A percentile compares a stretch with the other conserved stretches of the same genome.
Conservation (phyloP, 2,113 vertebrate genomes). For the Prionailurus viverrinus region DNA sequence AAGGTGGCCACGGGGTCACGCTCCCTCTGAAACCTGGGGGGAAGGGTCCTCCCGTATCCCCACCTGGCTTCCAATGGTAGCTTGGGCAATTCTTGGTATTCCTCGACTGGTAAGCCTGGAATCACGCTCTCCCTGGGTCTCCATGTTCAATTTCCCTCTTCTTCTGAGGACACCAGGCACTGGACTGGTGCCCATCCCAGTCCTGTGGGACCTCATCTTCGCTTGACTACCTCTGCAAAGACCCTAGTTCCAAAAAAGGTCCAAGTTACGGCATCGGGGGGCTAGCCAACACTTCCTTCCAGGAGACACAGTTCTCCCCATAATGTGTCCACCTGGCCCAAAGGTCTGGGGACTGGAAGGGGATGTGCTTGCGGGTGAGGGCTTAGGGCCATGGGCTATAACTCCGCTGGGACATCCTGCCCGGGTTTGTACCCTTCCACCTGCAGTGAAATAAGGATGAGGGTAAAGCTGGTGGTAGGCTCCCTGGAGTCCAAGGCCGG, state of each 20-base stretch:
- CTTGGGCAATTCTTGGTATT: fast-evolving
- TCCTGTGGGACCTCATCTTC: background rate
- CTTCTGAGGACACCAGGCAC: background rate
- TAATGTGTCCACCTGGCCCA: background rate
- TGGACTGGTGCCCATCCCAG: no score
- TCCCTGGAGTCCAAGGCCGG: no score
- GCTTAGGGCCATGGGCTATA: background rate
- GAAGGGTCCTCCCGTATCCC: background rate
- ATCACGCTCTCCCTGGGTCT: background rate
- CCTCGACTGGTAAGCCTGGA: background rate
- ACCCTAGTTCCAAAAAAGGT: background rate
- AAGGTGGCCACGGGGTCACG: background rate
- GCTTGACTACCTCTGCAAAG: background rate
- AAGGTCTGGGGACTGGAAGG: background rate
- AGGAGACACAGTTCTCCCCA: background rate
- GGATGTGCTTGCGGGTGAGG: background rate
- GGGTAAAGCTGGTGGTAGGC: background rate
- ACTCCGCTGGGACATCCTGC: no score
- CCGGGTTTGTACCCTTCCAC: background rate
- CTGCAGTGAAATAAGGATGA: fast-evolving
- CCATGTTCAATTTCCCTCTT: background rate
- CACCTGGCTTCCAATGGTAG: background rate
- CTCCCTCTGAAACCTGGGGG: background rate
- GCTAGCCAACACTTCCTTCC: background rate
- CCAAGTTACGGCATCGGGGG: background rate